These are phyloP conservation scores for Autographa pulchrina DNA, from an alignment of 2,888 invertebrate species.

Conservation along the genomic window DNA sequence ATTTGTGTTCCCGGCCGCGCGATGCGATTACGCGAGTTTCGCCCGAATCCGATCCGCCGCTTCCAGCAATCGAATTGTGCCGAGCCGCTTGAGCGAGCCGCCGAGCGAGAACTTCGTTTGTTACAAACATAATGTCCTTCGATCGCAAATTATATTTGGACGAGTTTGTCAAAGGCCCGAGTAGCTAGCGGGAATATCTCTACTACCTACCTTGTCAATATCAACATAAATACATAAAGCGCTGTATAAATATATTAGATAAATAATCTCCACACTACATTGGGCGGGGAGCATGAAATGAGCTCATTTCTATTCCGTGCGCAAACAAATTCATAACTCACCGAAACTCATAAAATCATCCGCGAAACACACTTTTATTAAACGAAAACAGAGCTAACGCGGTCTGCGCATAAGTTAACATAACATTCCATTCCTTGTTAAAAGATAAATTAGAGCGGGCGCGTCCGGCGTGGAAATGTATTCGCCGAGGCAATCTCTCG, in stretches of 20 bases:
- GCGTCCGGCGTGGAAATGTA: conserved; percentile 77
- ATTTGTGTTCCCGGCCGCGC: conserved; percentile 86
- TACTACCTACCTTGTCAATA: conserved; percentile 25
- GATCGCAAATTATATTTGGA: conserved; percentile 62
- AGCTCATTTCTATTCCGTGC: conserved; percentile 70
- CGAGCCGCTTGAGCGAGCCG: conserved; percentile 75
- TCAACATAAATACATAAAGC: conserved; percentile 44
- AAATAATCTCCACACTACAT: conserved; percentile 67
- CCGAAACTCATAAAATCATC: conserved; percentile 82
- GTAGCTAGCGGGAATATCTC: conserved; percentile 40
- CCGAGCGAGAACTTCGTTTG: conserved; percentile 74
- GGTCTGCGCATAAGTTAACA: conserved; percentile 83
- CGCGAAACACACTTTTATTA: conserved; percentile 83
- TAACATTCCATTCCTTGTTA: conserved; percentile 83
- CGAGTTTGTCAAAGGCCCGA: conserved; percentile 44
- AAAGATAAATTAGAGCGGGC: conserved; percentile 83
- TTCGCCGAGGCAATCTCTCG: conserved; percentile 79
- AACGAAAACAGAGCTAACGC: conserved; percentile 83
- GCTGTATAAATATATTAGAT: conserved; percentile 70
- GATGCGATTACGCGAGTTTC: conserved; percentile 85
- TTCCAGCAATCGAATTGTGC: conserved; percentile 78
- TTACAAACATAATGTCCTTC: conserved; percentile 71
- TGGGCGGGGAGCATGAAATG: conserved; percentile 67
- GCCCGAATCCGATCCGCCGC: conserved; percentile 81
- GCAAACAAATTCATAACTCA: conserved; percentile 81